Conservation (phyloP, 1,140 invertebrate species). For the Aphaenogaster ashmeadi region DNA sequence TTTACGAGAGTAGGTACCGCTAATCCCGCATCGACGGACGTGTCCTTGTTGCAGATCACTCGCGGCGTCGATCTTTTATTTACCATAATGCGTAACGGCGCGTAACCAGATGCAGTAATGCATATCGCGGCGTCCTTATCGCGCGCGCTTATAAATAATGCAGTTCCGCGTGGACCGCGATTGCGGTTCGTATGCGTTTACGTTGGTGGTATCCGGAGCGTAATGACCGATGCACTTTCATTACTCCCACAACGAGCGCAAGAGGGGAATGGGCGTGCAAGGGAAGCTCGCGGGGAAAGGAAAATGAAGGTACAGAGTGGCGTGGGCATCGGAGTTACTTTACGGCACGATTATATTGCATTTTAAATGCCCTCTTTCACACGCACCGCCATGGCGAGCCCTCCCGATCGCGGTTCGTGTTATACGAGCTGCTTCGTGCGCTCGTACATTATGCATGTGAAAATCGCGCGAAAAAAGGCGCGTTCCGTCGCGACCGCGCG, state of each 20-base stretch:
- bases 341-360: constrained; percentile 56
- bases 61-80: constrained; percentile 52
- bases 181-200: constrained; percentile 66
- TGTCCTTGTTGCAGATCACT: constrained; percentile 8
- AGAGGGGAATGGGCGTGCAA: background rate
- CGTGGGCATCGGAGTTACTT: constrained; percentile 36
- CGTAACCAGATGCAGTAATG: constrained; percentile 76
- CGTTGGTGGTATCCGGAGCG: constrained; percentile 33
- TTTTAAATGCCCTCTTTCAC: constrained; percentile 69
- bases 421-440: constrained; percentile 8
- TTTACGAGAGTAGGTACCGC: constrained; percentile 19
- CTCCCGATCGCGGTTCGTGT: constrained; percentile 38
- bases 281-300: constrained; percentile 2
- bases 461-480: constrained; percentile 43
- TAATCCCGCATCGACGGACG: constrained; percentile 17
- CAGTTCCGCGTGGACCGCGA: constrained; percentile 53
- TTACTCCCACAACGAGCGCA: constrained; percentile 18
- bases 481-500: background rate
- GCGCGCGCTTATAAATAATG: constrained; percentile 67
- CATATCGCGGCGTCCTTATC: constrained; percentile 72
- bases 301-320: background rate
- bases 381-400: constrained; percentile 16
- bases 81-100: constrained; percentile 64
- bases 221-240: constrained; percentile 66
- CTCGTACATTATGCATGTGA: constrained; percentile 30